phyloP scores from a whole-genome alignment of 2,113 vertebrate species.

The Chaetops frenatus region DNA sequence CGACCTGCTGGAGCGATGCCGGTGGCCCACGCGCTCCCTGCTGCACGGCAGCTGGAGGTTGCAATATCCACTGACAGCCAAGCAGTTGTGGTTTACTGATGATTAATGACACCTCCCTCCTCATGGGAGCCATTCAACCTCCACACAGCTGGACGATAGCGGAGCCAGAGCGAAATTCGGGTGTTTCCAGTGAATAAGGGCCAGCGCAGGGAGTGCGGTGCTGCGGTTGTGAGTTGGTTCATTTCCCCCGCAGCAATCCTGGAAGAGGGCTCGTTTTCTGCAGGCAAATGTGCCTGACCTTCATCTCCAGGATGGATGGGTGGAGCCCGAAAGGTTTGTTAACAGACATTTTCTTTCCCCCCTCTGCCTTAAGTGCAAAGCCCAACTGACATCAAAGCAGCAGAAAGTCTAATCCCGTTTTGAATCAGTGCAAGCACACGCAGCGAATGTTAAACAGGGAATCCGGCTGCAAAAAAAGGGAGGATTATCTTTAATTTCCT shows the following conservation, averaged over 20 bases:
- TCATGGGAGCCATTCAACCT: background rate
- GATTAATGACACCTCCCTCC: conserved; percentile 36
- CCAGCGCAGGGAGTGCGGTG: accelerated
- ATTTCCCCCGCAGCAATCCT: background rate
- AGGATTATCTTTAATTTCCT: conserved; percentile 65
- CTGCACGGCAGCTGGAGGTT: background rate
- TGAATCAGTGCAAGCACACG: conserved; percentile 45
- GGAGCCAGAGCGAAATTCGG: background rate
- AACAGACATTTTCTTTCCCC: background rate
- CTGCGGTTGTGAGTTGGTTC: background rate
- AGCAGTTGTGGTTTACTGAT: background rate
- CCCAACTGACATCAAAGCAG: conserved; percentile 63
- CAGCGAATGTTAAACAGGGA: conserved; percentile 65
- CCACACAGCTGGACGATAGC: background rate
- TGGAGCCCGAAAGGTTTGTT: background rate
- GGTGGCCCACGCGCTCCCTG: background rate
- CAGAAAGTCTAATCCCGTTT: conserved; percentile 56
- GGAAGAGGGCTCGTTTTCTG: background rate
- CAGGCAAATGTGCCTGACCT: background rate
- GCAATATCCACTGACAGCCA: conserved; percentile 2
- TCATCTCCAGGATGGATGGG: background rate
- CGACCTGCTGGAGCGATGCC: accelerated
- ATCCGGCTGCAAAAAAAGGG: conserved; percentile 2
- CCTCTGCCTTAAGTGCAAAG: conserved; percentile 21
- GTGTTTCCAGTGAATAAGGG: background rate